These are phyloP conservation scores for Microchrysa polita DNA, from an alignment of 2,888 invertebrate species.

Conservation along the genomic window DNA sequence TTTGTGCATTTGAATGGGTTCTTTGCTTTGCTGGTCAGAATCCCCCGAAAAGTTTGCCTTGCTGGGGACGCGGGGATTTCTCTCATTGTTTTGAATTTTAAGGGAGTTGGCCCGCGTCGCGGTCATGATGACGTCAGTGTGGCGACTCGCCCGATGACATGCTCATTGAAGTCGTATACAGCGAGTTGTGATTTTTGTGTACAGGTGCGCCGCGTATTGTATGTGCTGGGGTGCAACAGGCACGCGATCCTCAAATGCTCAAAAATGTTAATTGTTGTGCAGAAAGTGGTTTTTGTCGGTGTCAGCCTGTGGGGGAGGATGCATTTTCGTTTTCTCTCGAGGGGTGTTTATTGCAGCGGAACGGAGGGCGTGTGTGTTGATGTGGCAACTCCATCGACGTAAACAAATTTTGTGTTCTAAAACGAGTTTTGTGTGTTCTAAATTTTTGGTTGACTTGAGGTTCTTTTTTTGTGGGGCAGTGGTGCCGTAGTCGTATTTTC, in stretches of 20 bases:
- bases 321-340: background rate
- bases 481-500: too few relatives aligned
- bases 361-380: background rate
- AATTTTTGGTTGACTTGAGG: background rate
- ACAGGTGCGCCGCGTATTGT: conserved; percentile 17
- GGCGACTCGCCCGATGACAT: background rate
- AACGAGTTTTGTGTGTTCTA: conserved; percentile 16
- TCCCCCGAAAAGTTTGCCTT: too few relatives aligned
- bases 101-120: conserved; percentile 26
- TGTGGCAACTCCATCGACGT: conserved; percentile 22
- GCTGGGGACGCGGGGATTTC: background rate
- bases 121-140: conserved; percentile 32
- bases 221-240: conserved; percentile 21
- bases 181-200: background rate
- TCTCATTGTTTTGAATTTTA: conserved; percentile 37
- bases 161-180: background rate
- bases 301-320: background rate
- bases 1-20: background rate
- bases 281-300: conserved; percentile 8
- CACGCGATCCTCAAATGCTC: background rate
- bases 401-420: conserved; percentile 20
- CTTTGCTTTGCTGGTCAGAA: background rate
- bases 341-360: conserved; percentile 2
- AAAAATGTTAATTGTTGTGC: too few relatives aligned
- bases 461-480: too few relatives aligned